Evolutionary conservation across 2,113 vertebrate genomes (phyloP).

Genomic region (Pycnonotus jocosus): DNA sequence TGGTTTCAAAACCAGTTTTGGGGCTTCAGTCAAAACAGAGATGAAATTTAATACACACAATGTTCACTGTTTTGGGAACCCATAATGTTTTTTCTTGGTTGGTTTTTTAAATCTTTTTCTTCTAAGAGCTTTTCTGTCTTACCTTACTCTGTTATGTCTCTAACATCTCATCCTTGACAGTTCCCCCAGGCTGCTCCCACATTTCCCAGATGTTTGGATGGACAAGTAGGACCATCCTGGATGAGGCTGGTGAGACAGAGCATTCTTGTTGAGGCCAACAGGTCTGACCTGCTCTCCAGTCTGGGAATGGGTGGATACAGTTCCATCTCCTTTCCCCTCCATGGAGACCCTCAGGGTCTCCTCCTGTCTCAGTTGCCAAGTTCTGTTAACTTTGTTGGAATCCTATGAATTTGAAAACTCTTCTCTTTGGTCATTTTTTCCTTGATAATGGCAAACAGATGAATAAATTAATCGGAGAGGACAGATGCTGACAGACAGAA

Average conservation of each 20-base stretch:
- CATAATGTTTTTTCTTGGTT: neutral
- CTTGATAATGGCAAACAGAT: neutral
- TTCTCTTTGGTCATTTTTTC: neutral
- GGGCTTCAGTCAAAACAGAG: constrained; percentile 31
- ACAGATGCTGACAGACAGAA: neutral
- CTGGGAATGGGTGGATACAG: neutral
- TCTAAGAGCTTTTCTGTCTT: neutral
- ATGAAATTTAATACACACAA: constrained; percentile 20
- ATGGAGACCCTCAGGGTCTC: neutral
- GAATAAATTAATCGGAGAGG: neutral
- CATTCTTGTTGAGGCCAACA: neutral
- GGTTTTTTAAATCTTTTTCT: neutral
- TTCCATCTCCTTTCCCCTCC: neutral
- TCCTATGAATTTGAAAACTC: neutral
- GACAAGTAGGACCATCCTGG: neutral
- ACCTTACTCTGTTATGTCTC: neutral
- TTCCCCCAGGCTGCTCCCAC: neutral
- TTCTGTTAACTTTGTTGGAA: neutral
- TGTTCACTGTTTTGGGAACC: neutral
- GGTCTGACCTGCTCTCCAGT: neutral
- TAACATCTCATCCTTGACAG: neutral
- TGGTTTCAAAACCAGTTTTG: constrained; percentile 30
- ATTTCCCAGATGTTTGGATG: neutral
- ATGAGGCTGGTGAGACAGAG: neutral
- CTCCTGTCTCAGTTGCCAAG: neutral